Conservation (phyloP, 23 tunicate genomes). For the Aplidium turbinatum region DNA sequence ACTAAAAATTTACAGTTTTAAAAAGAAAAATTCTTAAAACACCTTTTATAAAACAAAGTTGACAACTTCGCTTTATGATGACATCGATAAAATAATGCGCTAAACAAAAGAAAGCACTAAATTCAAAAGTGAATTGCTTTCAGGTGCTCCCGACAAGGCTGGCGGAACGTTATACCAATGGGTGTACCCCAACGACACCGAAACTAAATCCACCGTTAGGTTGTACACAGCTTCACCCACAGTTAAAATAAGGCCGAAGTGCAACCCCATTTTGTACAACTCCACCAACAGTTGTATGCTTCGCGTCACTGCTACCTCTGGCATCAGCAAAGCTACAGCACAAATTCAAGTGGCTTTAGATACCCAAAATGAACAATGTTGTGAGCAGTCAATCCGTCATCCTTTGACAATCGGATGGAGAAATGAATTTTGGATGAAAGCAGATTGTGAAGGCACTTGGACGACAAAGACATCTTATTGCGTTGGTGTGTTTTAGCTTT, state of each 20-base stretch:
- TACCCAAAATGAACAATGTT: not conserved
- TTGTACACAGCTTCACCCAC: slow-evolving; percentile 24
- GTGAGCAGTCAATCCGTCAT: too few species aligned
- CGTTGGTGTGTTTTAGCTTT: too few species aligned
- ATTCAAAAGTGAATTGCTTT: not conserved
- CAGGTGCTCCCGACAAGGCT: slow-evolving; percentile 20
- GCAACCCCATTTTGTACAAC: slow-evolving; percentile 15
- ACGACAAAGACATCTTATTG: too few species aligned
- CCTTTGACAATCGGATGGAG: too few species aligned
- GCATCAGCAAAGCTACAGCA: slow-evolving; percentile 3
- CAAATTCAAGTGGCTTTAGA: not conserved
- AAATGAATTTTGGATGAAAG: too few species aligned
- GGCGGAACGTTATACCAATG: slow-evolving; percentile 29
- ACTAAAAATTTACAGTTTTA: too few species aligned
- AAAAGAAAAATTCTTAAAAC: too few species aligned
- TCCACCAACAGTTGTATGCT: not conserved
- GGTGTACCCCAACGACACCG: slow-evolving; percentile 27
- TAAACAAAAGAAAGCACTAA: too few species aligned
- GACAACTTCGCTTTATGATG: too few species aligned
- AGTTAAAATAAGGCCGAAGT: slow-evolving; percentile 11
- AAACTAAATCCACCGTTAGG: not conserved
- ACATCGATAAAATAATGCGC: too few species aligned
- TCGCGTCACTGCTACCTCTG: slow-evolving; percentile 18
- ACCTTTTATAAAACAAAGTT: too few species aligned
- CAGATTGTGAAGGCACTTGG: too few species aligned